Evolutionary conservation across 2,888 invertebrate genomes (phyloP), one percentile per base, ranked within the genome.

Genomic region (Rhagium mordax): DNA sequence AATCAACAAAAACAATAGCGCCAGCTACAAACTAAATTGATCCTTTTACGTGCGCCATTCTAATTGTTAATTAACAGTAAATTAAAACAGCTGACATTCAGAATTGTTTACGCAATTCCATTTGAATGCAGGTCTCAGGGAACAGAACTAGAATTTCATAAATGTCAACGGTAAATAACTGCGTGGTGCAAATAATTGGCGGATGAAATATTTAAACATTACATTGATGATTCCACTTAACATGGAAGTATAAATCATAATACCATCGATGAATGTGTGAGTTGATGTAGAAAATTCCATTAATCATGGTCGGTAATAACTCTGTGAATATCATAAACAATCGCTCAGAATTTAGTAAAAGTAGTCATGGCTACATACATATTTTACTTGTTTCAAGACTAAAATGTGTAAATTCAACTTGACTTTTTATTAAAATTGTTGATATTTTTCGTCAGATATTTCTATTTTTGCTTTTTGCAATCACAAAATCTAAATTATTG

Each of bases 151-250:
- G 55, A 55, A 8, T 24, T 24, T 51, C 51, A 18, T 24, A 51
- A 48, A 16, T 64, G 49, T 51, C 51, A 27, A 51, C 16, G 20
- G 21, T 61, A 64, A 48, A 64, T 59, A 64, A 64, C 24, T 7
- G 5, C 27, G 18, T 49, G 16, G 24, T 21, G 27, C 16, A 33
- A 59, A 59, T 51, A 49, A 64, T 49, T 64, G 51, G 62, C 62
- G 49, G 49, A 47, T 64, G 20, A 64, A 64, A 20, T 64, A 64
- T 51, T 51, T 64, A 61, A 24, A 48, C 61, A 48, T 8, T 15
- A 21, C 33, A 33, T 33, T 33, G 13, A 41, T 33, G 33, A 18
- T n/a, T 61, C 8, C 20, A 33, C 41, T 13, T 33, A 47, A 51
- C 20, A 51, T 41, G 41, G 59, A 16, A 10, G 59, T 21, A 59